These are phyloP conservation scores for Hyles euphorbiae DNA, from an alignment of 1,140 invertebrate species.

Conservation along the genomic window DNA sequence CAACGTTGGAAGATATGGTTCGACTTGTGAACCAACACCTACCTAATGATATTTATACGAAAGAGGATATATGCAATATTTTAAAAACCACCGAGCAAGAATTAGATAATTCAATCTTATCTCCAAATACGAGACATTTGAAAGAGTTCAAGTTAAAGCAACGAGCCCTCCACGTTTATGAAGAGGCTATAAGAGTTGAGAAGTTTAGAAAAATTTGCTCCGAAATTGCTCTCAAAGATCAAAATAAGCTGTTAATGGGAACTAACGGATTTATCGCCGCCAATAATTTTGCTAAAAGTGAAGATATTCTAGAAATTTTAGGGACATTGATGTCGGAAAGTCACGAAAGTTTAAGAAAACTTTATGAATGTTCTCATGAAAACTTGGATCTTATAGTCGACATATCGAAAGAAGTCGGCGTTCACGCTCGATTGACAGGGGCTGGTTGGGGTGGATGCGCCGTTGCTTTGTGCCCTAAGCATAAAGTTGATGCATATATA, in stretches of 20 bases:
- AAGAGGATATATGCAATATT: slow-evolving; percentile 82
- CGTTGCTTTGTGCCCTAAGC: slow-evolving; percentile 86
- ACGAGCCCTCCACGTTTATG: slow-evolving; percentile 92
- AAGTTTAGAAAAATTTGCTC: slow-evolving; percentile 84
- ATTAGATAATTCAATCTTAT: slow-evolving; percentile 81
- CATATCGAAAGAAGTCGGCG: slow-evolving; percentile 82
- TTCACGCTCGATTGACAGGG: slow-evolving; percentile 94
- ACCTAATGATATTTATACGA: slow-evolving; percentile 83
- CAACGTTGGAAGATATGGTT: slow-evolving; percentile 83
- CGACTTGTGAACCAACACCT: slow-evolving; percentile 79
- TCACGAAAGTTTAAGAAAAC: slow-evolving; percentile 87
- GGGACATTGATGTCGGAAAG: slow-evolving; percentile 93
- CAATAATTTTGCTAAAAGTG: slow-evolving; percentile 69
- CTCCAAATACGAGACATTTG: slow-evolving; percentile 81
- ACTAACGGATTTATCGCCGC: slow-evolving; percentile 31
- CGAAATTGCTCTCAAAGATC: slow-evolving; percentile 70
- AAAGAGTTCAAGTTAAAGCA: slow-evolving; percentile 87
- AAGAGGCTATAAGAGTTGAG: slow-evolving; percentile 88
- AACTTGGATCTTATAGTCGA: slow-evolving; percentile 90
- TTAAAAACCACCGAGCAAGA: slow-evolving; percentile 81
- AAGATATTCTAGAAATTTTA: slow-evolving; percentile 76
- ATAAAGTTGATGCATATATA: slow-evolving; percentile 83
- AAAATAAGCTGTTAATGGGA: slow-evolving; percentile 72
- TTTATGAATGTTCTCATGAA: slow-evolving; percentile 97
- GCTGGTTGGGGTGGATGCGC: slow-evolving; percentile 98